These are phyloP conservation scores for Ashinkailepas kermadecensis DNA, from an alignment of 2,888 invertebrate genomes.

Conservation along the genomic window DNA sequence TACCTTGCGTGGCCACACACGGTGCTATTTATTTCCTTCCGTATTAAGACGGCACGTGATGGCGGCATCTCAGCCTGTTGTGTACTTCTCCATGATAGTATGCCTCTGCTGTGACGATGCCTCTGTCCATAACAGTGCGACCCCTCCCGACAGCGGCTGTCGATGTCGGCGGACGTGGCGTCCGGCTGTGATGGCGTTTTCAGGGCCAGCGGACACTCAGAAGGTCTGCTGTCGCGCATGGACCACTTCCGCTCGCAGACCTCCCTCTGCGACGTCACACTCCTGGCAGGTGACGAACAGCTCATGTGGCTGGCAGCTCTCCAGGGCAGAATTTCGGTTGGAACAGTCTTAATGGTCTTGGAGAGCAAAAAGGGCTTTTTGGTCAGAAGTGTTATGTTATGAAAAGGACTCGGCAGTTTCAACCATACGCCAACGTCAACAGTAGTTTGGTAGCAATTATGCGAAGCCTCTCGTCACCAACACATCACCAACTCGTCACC, in stretches of 20 bases:
- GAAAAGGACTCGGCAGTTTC: not conserved
- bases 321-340: not conserved
- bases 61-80: too few relatives aligned
- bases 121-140: too few relatives aligned
- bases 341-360: not conserved
- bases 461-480: too few relatives aligned
- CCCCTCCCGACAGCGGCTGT: too few relatives aligned
- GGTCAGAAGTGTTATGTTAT: not conserved
- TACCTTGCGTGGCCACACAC: too few relatives aligned
- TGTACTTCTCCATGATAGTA: too few relatives aligned
- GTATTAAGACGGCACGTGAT: too few relatives aligned
- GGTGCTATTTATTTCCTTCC: too few relatives aligned
- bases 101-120: too few relatives aligned
- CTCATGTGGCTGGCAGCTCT: not conserved
- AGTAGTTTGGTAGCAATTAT: too few relatives aligned
- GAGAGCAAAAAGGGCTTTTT: too few relatives aligned
- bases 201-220: slow-evolving; percentile 31
- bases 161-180: not conserved
- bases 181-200: slow-evolving; percentile 30
- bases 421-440: not conserved
- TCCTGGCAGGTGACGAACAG: not conserved
- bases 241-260: slow-evolving; percentile 29
- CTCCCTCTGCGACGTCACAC: slow-evolving; percentile 33
- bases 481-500: too few relatives aligned
- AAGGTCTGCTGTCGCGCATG: slow-evolving; percentile 30